Evolutionary conservation across 1,140 invertebrate species (phyloP).

Genomic region (Nasonia longicornis): DNA sequence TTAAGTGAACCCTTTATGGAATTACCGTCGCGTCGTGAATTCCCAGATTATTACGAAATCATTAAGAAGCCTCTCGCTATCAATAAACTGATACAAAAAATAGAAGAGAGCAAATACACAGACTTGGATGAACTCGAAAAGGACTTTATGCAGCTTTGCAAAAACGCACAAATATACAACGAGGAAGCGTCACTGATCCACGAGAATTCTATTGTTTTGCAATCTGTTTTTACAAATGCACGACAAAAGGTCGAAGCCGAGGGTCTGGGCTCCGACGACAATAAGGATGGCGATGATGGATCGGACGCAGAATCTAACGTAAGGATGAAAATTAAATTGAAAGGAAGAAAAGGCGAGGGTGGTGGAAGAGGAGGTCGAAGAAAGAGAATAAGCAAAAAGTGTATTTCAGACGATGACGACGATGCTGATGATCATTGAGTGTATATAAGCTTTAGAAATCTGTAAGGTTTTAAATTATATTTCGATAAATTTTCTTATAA

Average conservation of each 20-base stretch:
- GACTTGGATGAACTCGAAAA: slow-evolving; percentile 90
- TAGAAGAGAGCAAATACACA: slow-evolving; percentile 88
- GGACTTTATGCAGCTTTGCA: slow-evolving; percentile 94
- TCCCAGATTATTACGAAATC: slow-evolving; percentile 97
- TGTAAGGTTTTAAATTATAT: slow-evolving; percentile 50
- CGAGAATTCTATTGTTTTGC: slow-evolving; percentile 93
- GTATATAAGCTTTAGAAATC: slow-evolving; percentile 50
- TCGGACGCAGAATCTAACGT: slow-evolving; percentile 74
- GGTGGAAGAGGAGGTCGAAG: slow-evolving; percentile 67
- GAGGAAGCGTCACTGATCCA: slow-evolving; percentile 97
- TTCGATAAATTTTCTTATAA: slow-evolving; percentile 50
- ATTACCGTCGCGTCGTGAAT: slow-evolving; percentile 88
- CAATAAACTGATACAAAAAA: slow-evolving; percentile 88
- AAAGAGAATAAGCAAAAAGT: slow-evolving; percentile 77
- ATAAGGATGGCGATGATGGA: slow-evolving; percentile 67
- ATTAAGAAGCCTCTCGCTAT: slow-evolving; percentile 97
- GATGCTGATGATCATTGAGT: slow-evolving; percentile 69
- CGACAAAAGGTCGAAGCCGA: slow-evolving; percentile 80
- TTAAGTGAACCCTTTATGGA: slow-evolving; percentile 96
- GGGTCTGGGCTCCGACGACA: slow-evolving; percentile 70
- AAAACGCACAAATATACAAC: slow-evolving; percentile 97
- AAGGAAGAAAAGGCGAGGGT: slow-evolving; percentile 67
- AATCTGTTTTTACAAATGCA: slow-evolving; percentile 86
- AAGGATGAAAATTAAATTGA: slow-evolving; percentile 77
- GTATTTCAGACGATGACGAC: slow-evolving; percentile 84